These are phyloP conservation scores for Eulemur coronatus DNA, from an alignment of 2,797 vertebrate genomes.

Conservation along the genomic window DNA sequence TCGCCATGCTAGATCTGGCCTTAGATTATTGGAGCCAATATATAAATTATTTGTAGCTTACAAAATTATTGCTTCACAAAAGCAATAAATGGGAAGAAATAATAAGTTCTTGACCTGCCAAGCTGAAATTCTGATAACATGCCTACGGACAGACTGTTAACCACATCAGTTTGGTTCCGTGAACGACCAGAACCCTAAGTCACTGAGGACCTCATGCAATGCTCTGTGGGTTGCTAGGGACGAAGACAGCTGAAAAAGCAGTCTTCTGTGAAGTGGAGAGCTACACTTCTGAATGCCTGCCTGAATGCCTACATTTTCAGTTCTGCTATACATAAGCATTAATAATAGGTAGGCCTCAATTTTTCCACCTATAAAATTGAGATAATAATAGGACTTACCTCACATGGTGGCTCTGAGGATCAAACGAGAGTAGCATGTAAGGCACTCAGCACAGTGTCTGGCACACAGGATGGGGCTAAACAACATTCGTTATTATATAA, in stretches of 20 bases:
- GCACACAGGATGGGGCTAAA: not conserved
- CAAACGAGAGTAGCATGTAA: not conserved
- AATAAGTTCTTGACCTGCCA: not conserved
- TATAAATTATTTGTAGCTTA: not conserved
- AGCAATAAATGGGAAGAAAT: not conserved
- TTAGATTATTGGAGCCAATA: not conserved
- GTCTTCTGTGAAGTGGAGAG: too few species aligned
- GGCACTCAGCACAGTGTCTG: not conserved
- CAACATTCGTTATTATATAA: not conserved
- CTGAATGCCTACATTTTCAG: not conserved
- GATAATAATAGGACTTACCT: not conserved
- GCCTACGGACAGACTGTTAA: not conserved
- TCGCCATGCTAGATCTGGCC: not conserved
- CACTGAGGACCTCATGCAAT: not conserved
- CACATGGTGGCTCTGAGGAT: not conserved
- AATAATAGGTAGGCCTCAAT: not conserved
- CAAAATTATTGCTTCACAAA: not conserved
- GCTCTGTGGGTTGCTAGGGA: not conserved
- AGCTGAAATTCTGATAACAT: not conserved
- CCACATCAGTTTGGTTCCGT: not conserved
- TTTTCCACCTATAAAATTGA: not conserved
- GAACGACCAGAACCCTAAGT: not conserved
- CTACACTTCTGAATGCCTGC: not conserved
- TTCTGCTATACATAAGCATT: not conserved
- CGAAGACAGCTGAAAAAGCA: not conserved